A percentile compares a stretch with the other conserved stretches of the same genome.
These are phyloP conservation scores for Orthosia cruda DNA, from an alignment of 2,888 invertebrate genomes.

Conservation along the genomic window DNA sequence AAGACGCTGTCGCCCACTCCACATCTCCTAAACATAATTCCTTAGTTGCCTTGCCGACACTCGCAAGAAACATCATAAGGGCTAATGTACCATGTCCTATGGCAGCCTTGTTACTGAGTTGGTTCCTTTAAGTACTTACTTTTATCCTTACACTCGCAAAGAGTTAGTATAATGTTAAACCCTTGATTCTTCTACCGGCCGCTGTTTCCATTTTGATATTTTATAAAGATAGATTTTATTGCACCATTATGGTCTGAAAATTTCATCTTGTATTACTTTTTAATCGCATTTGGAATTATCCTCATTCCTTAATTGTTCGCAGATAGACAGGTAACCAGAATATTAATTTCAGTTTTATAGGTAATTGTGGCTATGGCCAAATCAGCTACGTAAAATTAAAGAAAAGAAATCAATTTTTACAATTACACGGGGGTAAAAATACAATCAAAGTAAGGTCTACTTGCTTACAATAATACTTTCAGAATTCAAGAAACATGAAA, in stretches of 20 bases:
- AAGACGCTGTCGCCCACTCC: background rate
- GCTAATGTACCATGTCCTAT: background rate
- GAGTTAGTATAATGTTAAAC: too few species aligned
- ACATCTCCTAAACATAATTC: slow-evolving; percentile 11
- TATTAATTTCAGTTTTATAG: slow-evolving; percentile 1
- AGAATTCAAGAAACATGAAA: background rate
- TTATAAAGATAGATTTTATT: background rate
- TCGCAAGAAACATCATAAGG: background rate
- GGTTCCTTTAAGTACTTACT: too few species aligned
- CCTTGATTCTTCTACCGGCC: too few species aligned
- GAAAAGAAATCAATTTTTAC: background rate
- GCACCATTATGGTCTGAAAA: background rate
- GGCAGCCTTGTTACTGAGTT: background rate
- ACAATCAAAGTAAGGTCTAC: slow-evolving; percentile 8
- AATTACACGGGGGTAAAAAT: slow-evolving; percentile 24
- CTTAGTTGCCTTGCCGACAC: slow-evolving; percentile 11
- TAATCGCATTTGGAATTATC: background rate
- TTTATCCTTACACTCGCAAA: too few species aligned
- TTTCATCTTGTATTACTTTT: background rate
- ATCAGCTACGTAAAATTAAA: background rate
- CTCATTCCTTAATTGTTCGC: background rate
- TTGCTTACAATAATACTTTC: background rate
- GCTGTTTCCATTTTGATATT: too few species aligned
- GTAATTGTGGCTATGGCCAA: slow-evolving; percentile 6
- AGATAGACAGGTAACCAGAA: background rate